Conservation (phyloP, 2,797 vertebrate species). For the Gymnoscopelus braueri region DNA sequence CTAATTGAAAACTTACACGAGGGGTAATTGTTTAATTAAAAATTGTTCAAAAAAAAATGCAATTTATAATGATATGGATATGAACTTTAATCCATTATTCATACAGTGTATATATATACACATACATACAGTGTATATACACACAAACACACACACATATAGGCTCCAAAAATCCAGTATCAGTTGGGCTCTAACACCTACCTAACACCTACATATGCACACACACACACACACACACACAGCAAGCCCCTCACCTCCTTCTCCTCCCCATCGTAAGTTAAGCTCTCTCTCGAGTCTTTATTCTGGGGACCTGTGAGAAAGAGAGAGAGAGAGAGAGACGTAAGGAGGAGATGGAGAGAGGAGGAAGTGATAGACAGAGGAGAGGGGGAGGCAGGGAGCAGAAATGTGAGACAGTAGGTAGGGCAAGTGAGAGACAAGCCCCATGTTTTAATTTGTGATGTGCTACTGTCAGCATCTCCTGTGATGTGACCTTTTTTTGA, state of each 20-base stretch:
- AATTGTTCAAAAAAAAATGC: too few relatives aligned
- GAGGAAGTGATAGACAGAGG: conserved; percentile 57
- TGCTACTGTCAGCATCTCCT: too few relatives aligned
- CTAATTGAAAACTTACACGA: too few relatives aligned
- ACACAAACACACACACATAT: conserved; percentile 32
- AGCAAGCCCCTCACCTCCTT: conserved; percentile 88
- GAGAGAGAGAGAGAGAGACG: conserved; percentile 47
- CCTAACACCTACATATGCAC: conserved; percentile 27
- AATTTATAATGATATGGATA: too few relatives aligned
- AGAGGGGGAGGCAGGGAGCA: conserved; percentile 45
- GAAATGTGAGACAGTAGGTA: background rate
- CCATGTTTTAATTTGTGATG: too few relatives aligned
- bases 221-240: background rate
- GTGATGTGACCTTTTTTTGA: too few relatives aligned
- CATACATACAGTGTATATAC: conserved; percentile 5
- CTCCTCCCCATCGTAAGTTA: conserved; percentile 94
- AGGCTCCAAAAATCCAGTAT: conserved; percentile 40
- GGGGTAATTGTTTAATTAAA: too few relatives aligned
- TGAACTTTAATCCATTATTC: too few relatives aligned
- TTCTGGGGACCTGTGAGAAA: conserved; percentile 85
- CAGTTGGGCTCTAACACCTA: conserved; percentile 26
- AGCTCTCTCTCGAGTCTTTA: conserved; percentile 93
- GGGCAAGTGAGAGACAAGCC: conserved; percentile 4
- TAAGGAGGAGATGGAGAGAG: conserved; percentile 50
- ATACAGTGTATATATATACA: too few relatives aligned